These are phyloP conservation scores for Phalacrocorax brasilianus DNA, from an alignment of 2,113 vertebrate species.

Conservation along the genomic window DNA sequence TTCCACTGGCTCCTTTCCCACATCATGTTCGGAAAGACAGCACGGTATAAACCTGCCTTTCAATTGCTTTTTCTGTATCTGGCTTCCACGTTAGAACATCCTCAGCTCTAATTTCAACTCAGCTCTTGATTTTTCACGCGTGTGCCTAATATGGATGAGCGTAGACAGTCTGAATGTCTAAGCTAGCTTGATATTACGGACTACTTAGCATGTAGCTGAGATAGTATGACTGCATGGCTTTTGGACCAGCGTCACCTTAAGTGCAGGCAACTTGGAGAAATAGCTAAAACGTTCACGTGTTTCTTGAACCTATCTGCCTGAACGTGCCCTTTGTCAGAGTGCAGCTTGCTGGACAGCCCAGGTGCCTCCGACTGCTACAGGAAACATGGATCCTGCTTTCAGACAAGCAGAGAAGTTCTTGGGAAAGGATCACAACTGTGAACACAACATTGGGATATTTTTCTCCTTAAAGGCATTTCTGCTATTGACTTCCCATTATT, in stretches of 20 bases:
- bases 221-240: neutral
- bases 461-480: neutral
- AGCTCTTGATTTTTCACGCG: neutral
- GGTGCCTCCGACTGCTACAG: neutral
- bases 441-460: neutral
- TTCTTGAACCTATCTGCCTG: neutral
- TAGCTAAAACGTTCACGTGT: neutral
- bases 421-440: neutral
- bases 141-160: neutral
- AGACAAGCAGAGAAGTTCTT: neutral
- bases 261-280: neutral
- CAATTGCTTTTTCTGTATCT: neutral
- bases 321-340: neutral
- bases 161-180: neutral
- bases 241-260: neutral
- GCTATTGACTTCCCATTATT: neutral
- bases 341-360: neutral
- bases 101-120: neutral
- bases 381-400: neutral
- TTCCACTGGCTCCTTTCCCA: neutral
- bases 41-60: neutral
- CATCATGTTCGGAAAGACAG: neutral
- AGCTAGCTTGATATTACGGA: neutral
- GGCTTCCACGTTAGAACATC: neutral
- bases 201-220: neutral